phyloP scores from a whole-genome alignment of 2,113 vertebrate species.

The Brachypodius melanocephalos region DNA sequence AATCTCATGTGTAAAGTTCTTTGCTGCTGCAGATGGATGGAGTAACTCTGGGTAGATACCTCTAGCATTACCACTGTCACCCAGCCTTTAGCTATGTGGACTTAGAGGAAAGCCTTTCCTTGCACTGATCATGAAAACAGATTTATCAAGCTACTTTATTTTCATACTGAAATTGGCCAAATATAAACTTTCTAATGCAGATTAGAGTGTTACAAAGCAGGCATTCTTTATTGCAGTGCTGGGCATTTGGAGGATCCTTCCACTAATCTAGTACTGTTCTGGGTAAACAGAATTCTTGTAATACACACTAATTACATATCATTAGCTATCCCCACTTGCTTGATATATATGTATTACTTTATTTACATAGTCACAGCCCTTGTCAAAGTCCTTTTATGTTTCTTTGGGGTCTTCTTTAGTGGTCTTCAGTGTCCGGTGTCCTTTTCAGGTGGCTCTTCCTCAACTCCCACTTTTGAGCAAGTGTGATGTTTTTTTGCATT shows the following conservation, averaged over 20 bases:
- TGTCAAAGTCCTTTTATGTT: background rate
- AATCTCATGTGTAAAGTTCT: background rate
- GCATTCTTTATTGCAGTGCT: background rate
- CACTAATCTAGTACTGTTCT: background rate
- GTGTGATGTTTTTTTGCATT: background rate
- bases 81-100: background rate
- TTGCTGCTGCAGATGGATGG: background rate
- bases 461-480: fast-evolving
- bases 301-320: background rate
- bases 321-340: background rate
- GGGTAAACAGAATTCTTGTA: background rate
- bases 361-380: background rate
- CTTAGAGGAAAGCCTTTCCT: background rate
- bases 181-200: background rate
- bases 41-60: background rate
- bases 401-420: background rate
- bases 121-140: background rate
- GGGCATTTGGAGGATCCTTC: background rate
- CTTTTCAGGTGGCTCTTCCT: background rate
- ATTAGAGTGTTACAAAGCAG: background rate
- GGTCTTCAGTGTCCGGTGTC: background rate
- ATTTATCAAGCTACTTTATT: background rate
- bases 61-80: background rate
- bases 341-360: background rate
- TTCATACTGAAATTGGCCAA: background rate